These are phyloP conservation scores for Cryptoprocta ferox DNA, from an alignment of 2,797 vertebrate species.

Conservation along the genomic window DNA sequence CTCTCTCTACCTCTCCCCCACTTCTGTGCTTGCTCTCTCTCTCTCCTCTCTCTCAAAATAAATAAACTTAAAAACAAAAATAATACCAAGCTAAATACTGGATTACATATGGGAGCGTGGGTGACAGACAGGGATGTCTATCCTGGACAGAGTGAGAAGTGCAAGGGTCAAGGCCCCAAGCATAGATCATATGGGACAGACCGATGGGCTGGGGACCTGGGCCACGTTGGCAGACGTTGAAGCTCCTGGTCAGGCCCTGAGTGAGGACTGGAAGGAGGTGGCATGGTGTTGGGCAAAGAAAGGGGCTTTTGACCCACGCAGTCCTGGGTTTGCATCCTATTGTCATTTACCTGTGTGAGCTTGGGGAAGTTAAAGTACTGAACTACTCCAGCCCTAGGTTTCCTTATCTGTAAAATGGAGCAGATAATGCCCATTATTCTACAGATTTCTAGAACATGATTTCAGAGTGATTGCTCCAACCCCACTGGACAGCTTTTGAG, in stretches of 20 bases:
- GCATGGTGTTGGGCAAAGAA: not conserved
- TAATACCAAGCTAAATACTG: not conserved
- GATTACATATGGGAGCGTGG: not conserved
- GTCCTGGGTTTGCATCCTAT: not conserved
- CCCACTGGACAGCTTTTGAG: not conserved
- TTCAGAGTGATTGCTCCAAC: accelerated
- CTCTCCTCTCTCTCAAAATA: too few relatives aligned
- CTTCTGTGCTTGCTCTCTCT: too few relatives aligned
- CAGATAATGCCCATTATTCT: not conserved
- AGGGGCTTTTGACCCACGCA: not conserved
- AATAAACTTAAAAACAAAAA: too few relatives aligned
- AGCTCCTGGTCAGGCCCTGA: not conserved
- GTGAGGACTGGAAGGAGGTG: not conserved
- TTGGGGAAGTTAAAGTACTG: not conserved
- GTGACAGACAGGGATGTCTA: not conserved
- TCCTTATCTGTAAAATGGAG: not conserved
- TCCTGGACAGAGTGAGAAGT: not conserved
- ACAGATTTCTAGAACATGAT: not conserved
- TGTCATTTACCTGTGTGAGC: not conserved
- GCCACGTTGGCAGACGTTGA: not conserved
- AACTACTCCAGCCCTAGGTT: not conserved
- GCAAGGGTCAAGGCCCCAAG: too few relatives aligned
- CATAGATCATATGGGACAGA: not conserved
- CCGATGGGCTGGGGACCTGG: not conserved
- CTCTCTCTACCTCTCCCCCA: too few relatives aligned